A percentile compares a stretch with the other conserved stretches of the same genome.
Evolutionary conservation across 2,888 invertebrate species (phyloP).

Genomic region (Adelphocoris suturalis): DNA sequence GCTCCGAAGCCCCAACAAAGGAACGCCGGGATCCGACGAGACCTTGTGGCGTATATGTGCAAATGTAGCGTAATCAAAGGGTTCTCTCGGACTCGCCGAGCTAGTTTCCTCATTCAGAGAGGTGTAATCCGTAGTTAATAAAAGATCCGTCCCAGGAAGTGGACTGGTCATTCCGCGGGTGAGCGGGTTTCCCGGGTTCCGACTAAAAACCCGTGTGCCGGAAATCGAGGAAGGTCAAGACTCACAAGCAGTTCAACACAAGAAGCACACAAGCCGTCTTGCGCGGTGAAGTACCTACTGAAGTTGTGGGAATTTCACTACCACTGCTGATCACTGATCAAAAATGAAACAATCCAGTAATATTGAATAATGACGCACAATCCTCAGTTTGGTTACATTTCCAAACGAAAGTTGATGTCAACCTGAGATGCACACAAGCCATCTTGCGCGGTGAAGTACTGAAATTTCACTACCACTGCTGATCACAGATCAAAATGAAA

Average conservation of each 20-base stretch:
- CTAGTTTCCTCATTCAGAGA: conserved; percentile 39
- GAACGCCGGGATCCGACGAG: not conserved
- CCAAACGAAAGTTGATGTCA: too few relatives aligned
- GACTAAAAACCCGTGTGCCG: not conserved
- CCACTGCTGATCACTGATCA: too few relatives aligned
- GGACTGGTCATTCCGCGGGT: conserved; percentile 18
- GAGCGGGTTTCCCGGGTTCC: conserved; percentile 1
- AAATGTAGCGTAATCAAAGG: conserved; percentile 56
- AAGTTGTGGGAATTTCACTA: too few relatives aligned
- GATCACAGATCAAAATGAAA: too few relatives aligned
- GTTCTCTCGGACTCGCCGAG: not conserved
- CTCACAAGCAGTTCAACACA: not conserved
- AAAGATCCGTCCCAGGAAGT: not conserved
- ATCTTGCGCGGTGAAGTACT: too few relatives aligned
- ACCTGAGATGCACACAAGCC: too few relatives aligned
- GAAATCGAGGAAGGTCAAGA: conserved; percentile 16
- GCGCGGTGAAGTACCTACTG: too few relatives aligned
- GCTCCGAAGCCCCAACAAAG: not conserved
- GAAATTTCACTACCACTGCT: too few relatives aligned
- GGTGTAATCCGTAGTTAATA: conserved; percentile 42
- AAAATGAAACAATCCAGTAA: too few relatives aligned
- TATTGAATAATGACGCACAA: too few relatives aligned
- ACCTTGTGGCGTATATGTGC: conserved; percentile 50
- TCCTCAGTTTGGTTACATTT: too few relatives aligned
- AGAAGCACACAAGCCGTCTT: too few relatives aligned